phyloP scores from a whole-genome alignment of 2,113 vertebrate genomes.

The Hydrolagus affinis region DNA sequence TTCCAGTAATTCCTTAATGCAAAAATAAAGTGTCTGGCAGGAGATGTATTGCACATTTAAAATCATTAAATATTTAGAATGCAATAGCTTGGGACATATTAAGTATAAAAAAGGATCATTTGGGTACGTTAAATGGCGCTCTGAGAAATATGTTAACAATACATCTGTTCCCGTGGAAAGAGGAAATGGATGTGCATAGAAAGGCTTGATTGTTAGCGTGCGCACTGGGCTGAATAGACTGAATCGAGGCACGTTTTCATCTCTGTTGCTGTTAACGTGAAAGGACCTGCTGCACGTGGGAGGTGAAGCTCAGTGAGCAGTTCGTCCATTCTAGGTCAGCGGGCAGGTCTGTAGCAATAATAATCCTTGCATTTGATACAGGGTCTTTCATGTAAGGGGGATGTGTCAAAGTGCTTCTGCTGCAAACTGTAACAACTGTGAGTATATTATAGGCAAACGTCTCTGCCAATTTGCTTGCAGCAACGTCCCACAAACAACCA shows the following conservation, averaged over 20 bases:
- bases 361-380: neutral
- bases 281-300: too few relatives aligned
- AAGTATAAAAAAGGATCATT: neutral
- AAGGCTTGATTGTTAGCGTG: neutral
- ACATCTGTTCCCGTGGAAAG: neutral
- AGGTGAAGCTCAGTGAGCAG: neutral
- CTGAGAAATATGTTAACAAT: constrained; percentile 16
- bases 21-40: constrained; percentile 17
- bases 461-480: neutral
- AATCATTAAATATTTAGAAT: constrained; percentile 20
- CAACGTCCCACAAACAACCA: too few relatives aligned
- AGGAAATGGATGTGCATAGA: neutral
- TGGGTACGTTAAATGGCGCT: constrained; percentile 4
- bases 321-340: too few relatives aligned
- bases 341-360: neutral
- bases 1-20: constrained; percentile 17
- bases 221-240: neutral
- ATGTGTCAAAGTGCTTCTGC: too few relatives aligned
- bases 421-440: too few relatives aligned
- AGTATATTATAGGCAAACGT: neutral
- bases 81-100: constrained; percentile 16
- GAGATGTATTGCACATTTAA: constrained; percentile 13
- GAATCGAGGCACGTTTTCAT: neutral
- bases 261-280: neutral
- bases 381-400: too few relatives aligned